These are phyloP conservation scores for Noctua fimbriata DNA, from an alignment of 2,888 invertebrate genomes.

Conservation along the genomic window DNA sequence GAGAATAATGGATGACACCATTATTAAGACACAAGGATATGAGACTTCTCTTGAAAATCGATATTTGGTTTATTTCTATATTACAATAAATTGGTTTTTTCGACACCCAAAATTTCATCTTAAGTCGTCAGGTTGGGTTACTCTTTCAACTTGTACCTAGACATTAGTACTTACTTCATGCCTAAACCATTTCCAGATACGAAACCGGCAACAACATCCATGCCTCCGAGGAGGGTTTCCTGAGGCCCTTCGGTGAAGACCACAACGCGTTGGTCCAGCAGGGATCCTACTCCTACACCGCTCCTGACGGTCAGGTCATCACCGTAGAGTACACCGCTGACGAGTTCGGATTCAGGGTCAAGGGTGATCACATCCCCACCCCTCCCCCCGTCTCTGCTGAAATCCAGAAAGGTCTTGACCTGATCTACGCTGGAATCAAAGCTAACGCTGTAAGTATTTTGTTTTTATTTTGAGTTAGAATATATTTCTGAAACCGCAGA, in stretches of 20 bases:
- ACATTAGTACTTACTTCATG: neutral
- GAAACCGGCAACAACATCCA: conserved; percentile 96
- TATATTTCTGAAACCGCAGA: neutral
- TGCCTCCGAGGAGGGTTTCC: conserved; percentile 94
- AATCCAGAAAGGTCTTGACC: conserved; percentile 96
- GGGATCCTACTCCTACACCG: conserved; percentile 94
- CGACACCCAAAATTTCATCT: neutral
- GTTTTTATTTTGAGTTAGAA: neutral
- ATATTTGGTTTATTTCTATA: neutral
- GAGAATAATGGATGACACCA: neutral
- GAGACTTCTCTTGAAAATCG: neutral
- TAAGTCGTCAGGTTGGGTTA: neutral
- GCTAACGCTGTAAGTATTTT: conserved; percentile 82
- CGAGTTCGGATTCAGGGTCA: conserved; percentile 95
- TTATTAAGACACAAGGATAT: neutral
- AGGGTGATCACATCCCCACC: conserved; percentile 95
- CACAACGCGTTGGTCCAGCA: conserved; percentile 93
- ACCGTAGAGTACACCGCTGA: conserved; percentile 95
- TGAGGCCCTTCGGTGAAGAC: conserved; percentile 92
- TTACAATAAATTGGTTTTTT: neutral
- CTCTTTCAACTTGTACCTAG: neutral
- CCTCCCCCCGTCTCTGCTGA: conserved; percentile 95
- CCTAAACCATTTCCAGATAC: conserved; percentile 89
- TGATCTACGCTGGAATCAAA: conserved; percentile 96
- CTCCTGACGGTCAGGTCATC: conserved; percentile 94